These are phyloP conservation scores for Irena cyanogastra DNA, from an alignment of 2,113 vertebrate species.

Conservation along the genomic window DNA sequence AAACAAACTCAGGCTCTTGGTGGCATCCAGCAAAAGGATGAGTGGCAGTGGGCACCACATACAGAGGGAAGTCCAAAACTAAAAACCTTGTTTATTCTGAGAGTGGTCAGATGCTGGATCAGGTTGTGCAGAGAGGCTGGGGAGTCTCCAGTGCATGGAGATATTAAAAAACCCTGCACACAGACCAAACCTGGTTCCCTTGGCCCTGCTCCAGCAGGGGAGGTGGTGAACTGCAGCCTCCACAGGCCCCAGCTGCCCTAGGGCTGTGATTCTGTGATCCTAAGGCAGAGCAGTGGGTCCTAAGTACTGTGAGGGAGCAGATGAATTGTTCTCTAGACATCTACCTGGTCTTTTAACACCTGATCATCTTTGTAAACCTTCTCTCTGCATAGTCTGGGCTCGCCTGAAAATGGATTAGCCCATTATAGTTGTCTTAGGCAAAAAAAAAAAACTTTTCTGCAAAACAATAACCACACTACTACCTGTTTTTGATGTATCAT, in stretches of 20 bases:
- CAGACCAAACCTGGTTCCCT: not conserved
- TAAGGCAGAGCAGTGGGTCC: not conserved
- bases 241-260: not conserved
- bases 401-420: not conserved
- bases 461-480: not conserved
- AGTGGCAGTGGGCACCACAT: not conserved
- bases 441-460: not conserved
- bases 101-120: not conserved
- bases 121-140: not conserved
- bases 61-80: not conserved
- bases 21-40: not conserved
- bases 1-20: not conserved
- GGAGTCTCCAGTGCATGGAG: not conserved
- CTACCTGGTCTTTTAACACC: not conserved
- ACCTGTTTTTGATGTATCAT: not conserved
- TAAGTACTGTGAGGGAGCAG: fast-evolving
- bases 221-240: not conserved
- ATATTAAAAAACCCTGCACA: not conserved
- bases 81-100: not conserved
- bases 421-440: not conserved
- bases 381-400: not conserved
- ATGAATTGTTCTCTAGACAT: not conserved
- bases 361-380: not conserved
- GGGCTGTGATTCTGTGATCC: not conserved
- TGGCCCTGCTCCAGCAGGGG: not conserved